Base-by-base conservation (phyloP, 2,113 vertebrate genomes). In the Marmota flaviventris region DNA sequence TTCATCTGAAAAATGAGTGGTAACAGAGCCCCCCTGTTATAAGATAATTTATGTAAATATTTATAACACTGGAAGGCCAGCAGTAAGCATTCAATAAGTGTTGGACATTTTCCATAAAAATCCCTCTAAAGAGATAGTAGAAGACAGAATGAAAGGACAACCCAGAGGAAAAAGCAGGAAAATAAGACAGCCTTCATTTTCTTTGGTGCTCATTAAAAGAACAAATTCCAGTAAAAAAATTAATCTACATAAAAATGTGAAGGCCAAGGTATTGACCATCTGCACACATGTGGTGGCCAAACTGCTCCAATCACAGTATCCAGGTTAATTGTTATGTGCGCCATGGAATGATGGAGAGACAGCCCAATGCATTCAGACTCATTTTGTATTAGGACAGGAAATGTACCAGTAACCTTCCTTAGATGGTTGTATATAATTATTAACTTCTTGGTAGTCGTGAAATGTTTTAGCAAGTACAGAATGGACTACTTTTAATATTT, bases 361-460 rank as follows among this genome's bases (percentile, higher is more conserved):
- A 75, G 45, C 9, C 45, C 45, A 9, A 25, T 2, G 51, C 34
- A 18, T 37, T 65, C 32, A 29, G 25, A 25, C 5, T 0, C 4
- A 5, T 8, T 90, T 79, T 0, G 48, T 8, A 58, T 25, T 20
- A 69, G 17, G 9, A 32, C 8, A 20, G 2, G 51, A 16, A 88
- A 88, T 69, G 45, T 78, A 79, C n/a, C 69, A 67, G 39, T 25
- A 84, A 84, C 61, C 86, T 75, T 51, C 48, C 69, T 61, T 51
- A 65, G 56, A 37, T 85, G 87, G 95, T 56, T 14, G 5, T 32
- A 96, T 56, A 73, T 85, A 32, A 79, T 29, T 18, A 45, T 67
- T 17, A 48, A 20, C 78, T 89, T 85, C 34, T 76, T 37, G 77
- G 34, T 95, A 77, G 61, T 91, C n/a, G 51, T 78, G 9, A 94